Conservation (phyloP, 2,888 invertebrate species). For the Zeuzera pyrina region DNA sequence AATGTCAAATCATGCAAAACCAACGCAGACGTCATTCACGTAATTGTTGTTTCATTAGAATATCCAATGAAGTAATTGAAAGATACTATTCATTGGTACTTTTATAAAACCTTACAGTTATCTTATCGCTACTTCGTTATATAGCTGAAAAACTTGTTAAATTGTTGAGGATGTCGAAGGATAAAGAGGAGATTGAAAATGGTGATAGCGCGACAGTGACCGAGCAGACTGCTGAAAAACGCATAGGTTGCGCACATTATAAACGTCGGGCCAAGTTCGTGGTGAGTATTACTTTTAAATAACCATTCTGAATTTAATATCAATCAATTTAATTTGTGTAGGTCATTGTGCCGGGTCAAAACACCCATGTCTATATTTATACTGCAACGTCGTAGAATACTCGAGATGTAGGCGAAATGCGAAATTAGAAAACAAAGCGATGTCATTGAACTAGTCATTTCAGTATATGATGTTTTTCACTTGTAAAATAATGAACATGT, state of each 20-base stretch:
- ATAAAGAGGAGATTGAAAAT: constrained; percentile 22
- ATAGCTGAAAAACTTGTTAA: no score
- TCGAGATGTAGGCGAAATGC: constrained; percentile 27
- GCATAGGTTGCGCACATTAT: constrained; percentile 86
- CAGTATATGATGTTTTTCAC: no score
- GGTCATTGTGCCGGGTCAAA: constrained; percentile 18
- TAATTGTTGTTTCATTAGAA: no score
- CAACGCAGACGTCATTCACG: no score
- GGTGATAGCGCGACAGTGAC: constrained; percentile 30
- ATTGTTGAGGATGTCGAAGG: constrained; percentile 52
- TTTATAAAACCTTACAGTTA: no score
- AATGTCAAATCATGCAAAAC: no score
- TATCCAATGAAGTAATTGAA: no score
- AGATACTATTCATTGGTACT: no score
- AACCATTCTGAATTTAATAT: not conserved
- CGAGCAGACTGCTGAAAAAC: constrained; percentile 47
- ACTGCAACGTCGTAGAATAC: constrained; percentile 33
- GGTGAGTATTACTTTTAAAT: constrained; percentile 67
- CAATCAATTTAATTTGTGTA: not conserved
- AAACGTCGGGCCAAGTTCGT: constrained; percentile 89
- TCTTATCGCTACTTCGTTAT: no score
- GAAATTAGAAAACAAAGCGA: constrained; percentile 40
- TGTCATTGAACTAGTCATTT: constrained; percentile 35
- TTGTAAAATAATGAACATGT: no score
- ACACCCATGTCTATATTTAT: constrained; percentile 42